A percentile compares a stretch with the other conserved stretches of the same genome.
Evolutionary conservation across 2,797 vertebrate species (phyloP).

Genomic region (Channallabes apus): DNA sequence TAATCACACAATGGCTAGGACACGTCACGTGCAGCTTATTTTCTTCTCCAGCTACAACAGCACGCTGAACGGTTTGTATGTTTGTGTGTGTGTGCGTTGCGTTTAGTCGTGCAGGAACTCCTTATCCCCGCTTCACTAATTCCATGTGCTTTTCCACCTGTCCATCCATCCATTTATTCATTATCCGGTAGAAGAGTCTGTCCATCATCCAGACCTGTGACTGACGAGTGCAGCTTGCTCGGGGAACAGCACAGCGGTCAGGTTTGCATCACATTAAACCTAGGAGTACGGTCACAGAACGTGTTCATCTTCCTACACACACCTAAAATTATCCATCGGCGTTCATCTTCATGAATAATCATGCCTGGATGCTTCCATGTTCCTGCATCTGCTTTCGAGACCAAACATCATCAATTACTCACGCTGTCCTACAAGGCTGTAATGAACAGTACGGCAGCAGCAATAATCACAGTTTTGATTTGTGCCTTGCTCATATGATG

Average conservation of each 20-base stretch:
- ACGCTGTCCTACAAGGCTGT: slow-evolving; percentile 23
- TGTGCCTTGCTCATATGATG: slow-evolving; percentile 38
- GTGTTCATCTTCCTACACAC: not conserved
- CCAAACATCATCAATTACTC: slow-evolving; percentile 26
- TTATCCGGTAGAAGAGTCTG: slow-evolving; percentile 19
- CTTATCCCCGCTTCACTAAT: slow-evolving; percentile 3
- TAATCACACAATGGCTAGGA: slow-evolving; percentile 35
- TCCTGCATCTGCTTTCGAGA: slow-evolving; percentile 17
- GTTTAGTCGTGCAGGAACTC: slow-evolving; percentile 11
- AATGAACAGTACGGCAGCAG: slow-evolving; percentile 34
- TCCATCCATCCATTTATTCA: slow-evolving; percentile 41
- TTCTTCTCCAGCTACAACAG: not conserved
- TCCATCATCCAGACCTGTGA: slow-evolving; percentile 24
- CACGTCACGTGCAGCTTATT: slow-evolving; percentile 24
- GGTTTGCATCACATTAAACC: slow-evolving; percentile 22
- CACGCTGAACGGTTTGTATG: not conserved
- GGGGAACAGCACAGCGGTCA: slow-evolving; percentile 21
- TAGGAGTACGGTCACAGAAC: not conserved
- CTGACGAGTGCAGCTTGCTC: slow-evolving; percentile 24
- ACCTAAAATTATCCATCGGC: slow-evolving; percentile 13
- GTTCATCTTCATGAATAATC: slow-evolving; percentile 36
- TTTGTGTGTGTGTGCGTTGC: not conserved
- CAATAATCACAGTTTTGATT: slow-evolving; percentile 45
- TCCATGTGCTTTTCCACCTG: slow-evolving; percentile 22
- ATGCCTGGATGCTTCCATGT: slow-evolving; percentile 9